These are phyloP conservation scores for Stenodera caucasica DNA, from an alignment of 2,888 invertebrate genomes.

Conservation along the genomic window DNA sequence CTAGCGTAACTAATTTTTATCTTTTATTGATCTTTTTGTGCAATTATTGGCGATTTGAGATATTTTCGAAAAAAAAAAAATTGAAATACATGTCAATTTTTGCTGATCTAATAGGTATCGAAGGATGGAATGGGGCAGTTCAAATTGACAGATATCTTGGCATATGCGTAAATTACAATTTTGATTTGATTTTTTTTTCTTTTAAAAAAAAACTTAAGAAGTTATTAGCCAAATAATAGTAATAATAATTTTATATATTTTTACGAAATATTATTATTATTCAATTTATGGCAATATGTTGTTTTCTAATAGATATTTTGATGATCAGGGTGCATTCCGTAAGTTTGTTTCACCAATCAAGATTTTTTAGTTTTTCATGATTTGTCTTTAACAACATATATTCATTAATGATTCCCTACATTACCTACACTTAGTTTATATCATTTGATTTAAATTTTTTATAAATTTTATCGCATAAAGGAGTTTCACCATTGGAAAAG, in stretches of 20 bases:
- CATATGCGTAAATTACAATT: constrained; percentile 9
- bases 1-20: constrained; percentile 13
- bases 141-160: constrained; percentile 10
- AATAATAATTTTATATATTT: not conserved
- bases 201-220: not conserved
- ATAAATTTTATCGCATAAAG: constrained; percentile 13
- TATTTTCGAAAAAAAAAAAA: not conserved
- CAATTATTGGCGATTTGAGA: constrained; percentile 1
- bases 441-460: constrained; percentile 14
- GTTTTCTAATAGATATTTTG: constrained; percentile 9
- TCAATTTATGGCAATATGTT: constrained; percentile 1
- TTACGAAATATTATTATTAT: not conserved
- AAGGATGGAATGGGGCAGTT: constrained; percentile 7
- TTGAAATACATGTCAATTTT: constrained; percentile 1
- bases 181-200: not conserved
- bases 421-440: constrained; percentile 14
- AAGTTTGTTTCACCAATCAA: not conserved
- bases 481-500: constrained; percentile 31
- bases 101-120: constrained; percentile 8
- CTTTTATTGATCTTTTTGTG: not conserved
- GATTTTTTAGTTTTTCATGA: not conserved
- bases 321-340: not conserved
- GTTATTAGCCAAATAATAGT: constrained; percentile 1
- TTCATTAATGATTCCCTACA: not conserved
- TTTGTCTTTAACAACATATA: not conserved